Evolutionary conservation across 1,140 invertebrate genomes (phyloP), one percentile per base, ranked within the genome.

Genomic region (Zaprionus taronus): DNA sequence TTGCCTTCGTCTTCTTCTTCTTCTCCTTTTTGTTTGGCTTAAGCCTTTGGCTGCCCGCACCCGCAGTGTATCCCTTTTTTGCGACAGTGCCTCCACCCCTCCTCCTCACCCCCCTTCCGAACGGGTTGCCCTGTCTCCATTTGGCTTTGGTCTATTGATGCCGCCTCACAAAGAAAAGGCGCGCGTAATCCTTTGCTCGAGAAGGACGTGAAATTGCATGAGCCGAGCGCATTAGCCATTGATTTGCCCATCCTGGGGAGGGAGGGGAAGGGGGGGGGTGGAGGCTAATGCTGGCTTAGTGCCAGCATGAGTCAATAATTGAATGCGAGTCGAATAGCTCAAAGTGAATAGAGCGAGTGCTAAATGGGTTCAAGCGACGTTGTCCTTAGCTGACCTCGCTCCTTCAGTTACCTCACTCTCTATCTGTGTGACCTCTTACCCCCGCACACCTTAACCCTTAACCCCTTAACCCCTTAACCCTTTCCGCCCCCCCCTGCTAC

Each of bases 281-380:
- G 28, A 36, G 53, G 36, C 62, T 76, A 72, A 74, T 71, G 71
- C 76, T 82, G 85, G 86, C 85, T 90, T 90, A 90, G 79, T 91
- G 85, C 85, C 85, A 90, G 85, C 85, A 78, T 91, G 86, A 90
- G 86, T 90, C 85, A 90, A 89, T 89, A 85, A 89, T 85, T 86
- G 83, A 86, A 86, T 86, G 77, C 60, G 61, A 58, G 56, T 68
- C 71, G 61, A 71, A 76, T 72, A 64, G 34, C 31, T 34, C 31
- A 34, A 34, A 34, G 31, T 34, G 31, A 34, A 34, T 34, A 34
- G 31, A 34, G 31, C 51, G 56, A 61, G 62, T 57, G 36, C 57
- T 60, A 65, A 76, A 72, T 63, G 74, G 74, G 70, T 77, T 77
- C 69, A 77, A 73, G 70, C 70, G 38, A 49, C 51, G 44, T 70